phyloP scores from a whole-genome alignment of 2,113 vertebrate genomes.

The Odontophorus gujanensis region DNA sequence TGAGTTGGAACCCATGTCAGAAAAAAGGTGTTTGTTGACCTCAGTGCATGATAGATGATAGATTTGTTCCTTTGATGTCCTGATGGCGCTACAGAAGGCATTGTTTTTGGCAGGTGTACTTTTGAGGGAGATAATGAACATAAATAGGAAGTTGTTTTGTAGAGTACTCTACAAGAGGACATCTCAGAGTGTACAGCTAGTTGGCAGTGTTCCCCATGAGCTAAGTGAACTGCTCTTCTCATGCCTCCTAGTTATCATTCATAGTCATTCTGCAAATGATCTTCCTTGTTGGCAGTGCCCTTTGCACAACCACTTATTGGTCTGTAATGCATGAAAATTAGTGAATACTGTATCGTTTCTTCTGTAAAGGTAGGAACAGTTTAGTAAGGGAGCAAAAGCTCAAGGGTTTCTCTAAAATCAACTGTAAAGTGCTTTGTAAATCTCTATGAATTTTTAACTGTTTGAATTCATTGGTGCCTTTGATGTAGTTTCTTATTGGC shows the following conservation, averaged over 20 bases:
- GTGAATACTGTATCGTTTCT: slow-evolving; percentile 12
- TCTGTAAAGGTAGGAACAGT: neutral
- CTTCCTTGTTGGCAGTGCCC: neutral
- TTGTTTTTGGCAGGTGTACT: neutral
- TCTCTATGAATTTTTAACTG: neutral
- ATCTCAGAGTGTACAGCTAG: neutral
- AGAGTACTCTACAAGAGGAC: neutral
- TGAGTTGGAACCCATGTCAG: neutral
- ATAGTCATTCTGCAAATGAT: neutral
- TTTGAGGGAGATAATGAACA: neutral
- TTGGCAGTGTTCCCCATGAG: neutral
- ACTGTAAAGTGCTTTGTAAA: neutral
- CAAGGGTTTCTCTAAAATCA: neutral
- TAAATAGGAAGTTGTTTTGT: slow-evolving; percentile 1
- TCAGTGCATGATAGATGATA: neutral
- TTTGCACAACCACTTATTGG: neutral
- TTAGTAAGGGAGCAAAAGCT: slow-evolving; percentile 11
- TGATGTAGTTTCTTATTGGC: neutral
- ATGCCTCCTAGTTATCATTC: slow-evolving; percentile 7
- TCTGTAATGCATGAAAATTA: slow-evolving; percentile 33
- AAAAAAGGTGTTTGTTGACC: neutral
- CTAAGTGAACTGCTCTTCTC: slow-evolving; percentile 7
- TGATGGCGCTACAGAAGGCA: neutral
- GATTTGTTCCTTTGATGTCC: neutral
- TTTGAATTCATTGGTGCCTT: neutral